Conservation (phyloP, 1,140 invertebrate species). For the Lepidurus apus region DNA sequence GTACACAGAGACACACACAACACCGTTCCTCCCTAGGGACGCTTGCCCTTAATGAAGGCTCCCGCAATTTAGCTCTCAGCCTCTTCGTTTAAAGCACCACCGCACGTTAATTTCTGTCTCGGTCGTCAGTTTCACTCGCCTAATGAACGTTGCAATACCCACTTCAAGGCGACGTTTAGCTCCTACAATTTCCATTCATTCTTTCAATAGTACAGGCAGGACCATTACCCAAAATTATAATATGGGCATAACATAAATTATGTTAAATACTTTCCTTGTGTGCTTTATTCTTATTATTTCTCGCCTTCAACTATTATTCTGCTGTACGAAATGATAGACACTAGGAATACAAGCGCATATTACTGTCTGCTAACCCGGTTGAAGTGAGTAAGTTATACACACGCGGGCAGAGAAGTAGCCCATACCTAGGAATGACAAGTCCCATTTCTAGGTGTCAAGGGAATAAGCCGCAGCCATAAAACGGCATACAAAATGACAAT, state of each 20-base stretch:
- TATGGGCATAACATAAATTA: too few species aligned
- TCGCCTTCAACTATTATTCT: background rate
- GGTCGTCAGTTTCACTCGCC: background rate
- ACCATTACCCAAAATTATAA: too few species aligned
- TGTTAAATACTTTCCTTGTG: background rate
- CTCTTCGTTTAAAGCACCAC: background rate
- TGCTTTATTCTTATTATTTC: background rate
- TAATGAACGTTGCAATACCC: constrained; percentile 1
- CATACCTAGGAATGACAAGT: background rate
- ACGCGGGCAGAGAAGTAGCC: background rate
- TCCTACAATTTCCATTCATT: too few species aligned
- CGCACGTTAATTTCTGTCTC: constrained; percentile 12
- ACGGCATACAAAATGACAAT: background rate
- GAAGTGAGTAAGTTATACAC: too few species aligned
- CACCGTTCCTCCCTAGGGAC: background rate
- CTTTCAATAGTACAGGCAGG: too few species aligned
- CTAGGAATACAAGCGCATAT: background rate
- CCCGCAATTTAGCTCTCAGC: background rate
- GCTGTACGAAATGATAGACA: background rate
- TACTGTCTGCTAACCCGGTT: too few species aligned
- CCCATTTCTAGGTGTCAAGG: background rate
- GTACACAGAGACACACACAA: background rate
- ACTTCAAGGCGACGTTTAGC: too few species aligned
- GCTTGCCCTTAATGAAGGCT: background rate
- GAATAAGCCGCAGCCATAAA: background rate